A percentile compares a stretch with the other conserved stretches of the same genome.
Conservation (phyloP, 2,888 invertebrate species). For the Apodemia duryi region DNA sequence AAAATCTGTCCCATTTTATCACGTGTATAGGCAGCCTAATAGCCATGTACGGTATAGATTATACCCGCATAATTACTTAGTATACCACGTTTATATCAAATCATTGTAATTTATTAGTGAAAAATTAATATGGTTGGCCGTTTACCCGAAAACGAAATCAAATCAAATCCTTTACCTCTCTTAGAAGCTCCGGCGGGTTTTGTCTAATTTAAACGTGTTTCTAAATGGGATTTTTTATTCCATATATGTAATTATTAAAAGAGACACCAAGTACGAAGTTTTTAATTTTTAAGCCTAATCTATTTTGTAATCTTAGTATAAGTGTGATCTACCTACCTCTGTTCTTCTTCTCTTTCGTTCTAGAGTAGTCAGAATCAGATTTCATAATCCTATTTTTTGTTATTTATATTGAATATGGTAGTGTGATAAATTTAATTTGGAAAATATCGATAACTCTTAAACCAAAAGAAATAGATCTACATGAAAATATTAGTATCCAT, state of each 20-base stretch:
- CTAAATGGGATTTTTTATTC: neutral
- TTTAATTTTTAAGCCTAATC: neutral
- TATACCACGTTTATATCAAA: too few species aligned
- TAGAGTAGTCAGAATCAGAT: conserved; percentile 25
- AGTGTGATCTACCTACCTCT: conserved; percentile 18
- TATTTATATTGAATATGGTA: conserved; percentile 17
- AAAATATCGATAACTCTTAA: neutral
- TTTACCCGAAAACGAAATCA: neutral
- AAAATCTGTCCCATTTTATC: too few species aligned
- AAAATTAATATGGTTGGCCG: too few species aligned
- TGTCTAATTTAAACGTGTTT: neutral
- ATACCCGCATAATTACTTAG: too few species aligned
- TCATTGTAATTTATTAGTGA: too few species aligned
- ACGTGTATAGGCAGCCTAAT: too few species aligned
- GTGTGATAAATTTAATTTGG: conserved; percentile 6
- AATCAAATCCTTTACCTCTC: neutral
- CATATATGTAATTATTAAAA: neutral
- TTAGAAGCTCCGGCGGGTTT: neutral
- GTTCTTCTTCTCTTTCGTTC: conserved; percentile 28
- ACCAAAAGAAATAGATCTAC: conserved; percentile 2
- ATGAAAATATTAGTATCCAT: too few species aligned
- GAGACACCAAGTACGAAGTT: neutral
- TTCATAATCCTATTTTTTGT: conserved; percentile 17
- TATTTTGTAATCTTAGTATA: neutral
- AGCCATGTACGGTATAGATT: too few species aligned